phyloP scores from a whole-genome alignment of 2,888 invertebrate genomes.

The Phania funesta region DNA sequence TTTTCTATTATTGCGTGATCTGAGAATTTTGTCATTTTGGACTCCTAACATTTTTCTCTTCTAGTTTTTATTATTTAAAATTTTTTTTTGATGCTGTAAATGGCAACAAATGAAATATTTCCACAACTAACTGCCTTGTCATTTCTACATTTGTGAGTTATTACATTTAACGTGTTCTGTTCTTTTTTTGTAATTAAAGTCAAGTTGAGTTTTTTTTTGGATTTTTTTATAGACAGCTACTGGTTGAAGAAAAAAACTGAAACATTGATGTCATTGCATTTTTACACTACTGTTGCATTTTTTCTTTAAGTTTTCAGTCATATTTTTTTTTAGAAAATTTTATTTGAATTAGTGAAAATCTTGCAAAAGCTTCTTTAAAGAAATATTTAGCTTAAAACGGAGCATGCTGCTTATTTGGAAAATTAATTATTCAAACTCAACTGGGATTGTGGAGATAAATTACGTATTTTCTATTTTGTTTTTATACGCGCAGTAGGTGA shows the following conservation, averaged over 20 bases:
- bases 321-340: not conserved
- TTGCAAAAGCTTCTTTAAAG: not conserved
- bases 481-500: too few species aligned
- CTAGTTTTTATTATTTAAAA: not conserved
- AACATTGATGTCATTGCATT: not conserved
- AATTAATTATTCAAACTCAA: not conserved
- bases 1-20: not conserved
- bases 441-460: not conserved
- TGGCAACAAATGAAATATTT: constrained; percentile 32
- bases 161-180: not conserved
- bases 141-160: constrained; percentile 12
- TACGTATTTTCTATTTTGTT: too few species aligned
- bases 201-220: constrained; percentile 38
- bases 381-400: not conserved
- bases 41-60: not conserved
- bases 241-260: not conserved
- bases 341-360: not conserved
- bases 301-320: not conserved
- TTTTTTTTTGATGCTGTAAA: constrained; percentile 35
- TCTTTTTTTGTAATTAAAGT: constrained; percentile 9
- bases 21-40: not conserved
- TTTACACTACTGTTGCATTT: not conserved
- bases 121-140: constrained; percentile 23
- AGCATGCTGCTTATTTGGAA: not conserved
- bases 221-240: not conserved